A percentile compares a stretch with the other conserved stretches of the same genome.
phyloP scores from a whole-genome alignment of 2,113 vertebrate species.

The Columba livia region DNA sequence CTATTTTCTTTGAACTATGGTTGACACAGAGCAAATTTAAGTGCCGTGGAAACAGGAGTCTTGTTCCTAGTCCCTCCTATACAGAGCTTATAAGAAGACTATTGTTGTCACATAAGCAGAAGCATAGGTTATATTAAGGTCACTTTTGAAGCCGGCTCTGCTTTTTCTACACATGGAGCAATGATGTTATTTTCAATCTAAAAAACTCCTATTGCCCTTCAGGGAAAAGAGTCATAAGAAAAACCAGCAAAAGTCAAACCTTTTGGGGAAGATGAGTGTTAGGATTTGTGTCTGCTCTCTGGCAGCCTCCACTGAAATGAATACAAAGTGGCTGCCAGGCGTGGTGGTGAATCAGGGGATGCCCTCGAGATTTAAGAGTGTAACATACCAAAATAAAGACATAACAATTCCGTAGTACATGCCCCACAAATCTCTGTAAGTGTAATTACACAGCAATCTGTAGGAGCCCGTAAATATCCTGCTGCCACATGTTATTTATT shows the following conservation, averaged over 20 bases:
- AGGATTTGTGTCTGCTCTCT: not conserved
- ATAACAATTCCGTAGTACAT: not conserved
- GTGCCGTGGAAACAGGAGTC: not conserved
- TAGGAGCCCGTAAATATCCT: not conserved
- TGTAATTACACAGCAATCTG: not conserved
- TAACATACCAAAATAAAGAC: not conserved
- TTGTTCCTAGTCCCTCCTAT: rapidly evolving
- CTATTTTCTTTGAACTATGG: not conserved
- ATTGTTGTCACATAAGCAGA: not conserved
- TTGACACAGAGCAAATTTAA: not conserved
- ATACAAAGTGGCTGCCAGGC: not conserved
- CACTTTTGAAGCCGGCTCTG: not conserved
- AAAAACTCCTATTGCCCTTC: not conserved
- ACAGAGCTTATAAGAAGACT: not conserved
- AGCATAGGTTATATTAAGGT: not conserved
- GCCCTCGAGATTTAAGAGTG: not conserved
- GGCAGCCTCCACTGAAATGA: not conserved
- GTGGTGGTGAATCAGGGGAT: not conserved
- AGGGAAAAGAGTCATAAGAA: not conserved
- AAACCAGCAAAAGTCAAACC: not conserved
- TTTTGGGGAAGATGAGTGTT: not conserved
- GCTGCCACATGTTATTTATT: not conserved
- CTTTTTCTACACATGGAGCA: not conserved
- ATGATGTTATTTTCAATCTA: not conserved
- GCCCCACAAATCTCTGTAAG: not conserved